Evolutionary conservation across 2,797 vertebrate genomes (phyloP).

Genomic region (Xerus rutilus): DNA sequence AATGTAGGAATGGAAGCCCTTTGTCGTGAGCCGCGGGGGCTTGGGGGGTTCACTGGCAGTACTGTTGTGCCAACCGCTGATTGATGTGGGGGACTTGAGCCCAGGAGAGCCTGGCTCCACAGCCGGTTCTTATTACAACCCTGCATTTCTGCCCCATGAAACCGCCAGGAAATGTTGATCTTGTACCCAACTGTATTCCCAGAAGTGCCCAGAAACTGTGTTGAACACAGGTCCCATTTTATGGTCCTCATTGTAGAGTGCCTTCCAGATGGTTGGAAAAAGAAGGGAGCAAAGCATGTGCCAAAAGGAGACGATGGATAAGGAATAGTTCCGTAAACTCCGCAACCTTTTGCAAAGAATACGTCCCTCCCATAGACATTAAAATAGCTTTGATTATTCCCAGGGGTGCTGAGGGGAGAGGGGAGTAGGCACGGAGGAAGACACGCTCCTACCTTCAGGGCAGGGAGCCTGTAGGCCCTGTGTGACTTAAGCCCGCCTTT

Average conservation of each 20-base stretch:
- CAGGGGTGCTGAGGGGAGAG: neutral
- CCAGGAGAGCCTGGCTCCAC: neutral
- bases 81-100: neutral
- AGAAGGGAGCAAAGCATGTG: neutral
- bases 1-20: neutral
- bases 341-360: neutral
- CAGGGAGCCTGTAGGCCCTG: fast-evolving
- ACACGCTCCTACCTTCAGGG: neutral
- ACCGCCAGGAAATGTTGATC: neutral
- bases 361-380: neutral
- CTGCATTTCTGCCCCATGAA: neutral
- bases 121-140: neutral
- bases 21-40: neutral
- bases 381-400: neutral
- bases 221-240: neutral
- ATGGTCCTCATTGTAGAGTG: neutral
- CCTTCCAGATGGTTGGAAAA: neutral
- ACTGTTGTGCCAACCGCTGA: neutral
- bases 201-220: neutral
- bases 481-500: neutral
- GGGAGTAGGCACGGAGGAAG: neutral
- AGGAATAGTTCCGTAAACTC: neutral
- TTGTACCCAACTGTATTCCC: neutral
- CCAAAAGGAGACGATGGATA: neutral
- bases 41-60: neutral